Evolutionary conservation across 2,888 invertebrate species (phyloP).

Genomic region (Ommatoiulus sabulosus): DNA sequence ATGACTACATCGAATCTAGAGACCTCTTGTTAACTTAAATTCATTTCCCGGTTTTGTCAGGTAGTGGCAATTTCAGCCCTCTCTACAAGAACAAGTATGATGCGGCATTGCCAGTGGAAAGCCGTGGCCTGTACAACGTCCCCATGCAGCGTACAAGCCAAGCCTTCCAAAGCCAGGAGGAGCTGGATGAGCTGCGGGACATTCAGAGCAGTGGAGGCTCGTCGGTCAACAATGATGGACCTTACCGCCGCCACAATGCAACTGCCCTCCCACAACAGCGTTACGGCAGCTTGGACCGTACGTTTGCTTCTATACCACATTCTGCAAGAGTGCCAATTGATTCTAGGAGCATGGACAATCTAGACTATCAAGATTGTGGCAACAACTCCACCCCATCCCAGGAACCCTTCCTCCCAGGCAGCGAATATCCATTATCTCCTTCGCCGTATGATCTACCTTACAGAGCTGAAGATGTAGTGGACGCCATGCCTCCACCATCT

Average conservation of each 20-base stretch:
- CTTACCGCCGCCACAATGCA: constrained; percentile 40
- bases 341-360: constrained; percentile 62
- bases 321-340: background rate
- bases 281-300: constrained; percentile 65
- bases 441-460: constrained; percentile 48
- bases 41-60: too few species aligned
- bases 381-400: background rate
- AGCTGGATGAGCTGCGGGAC: constrained; percentile 62
- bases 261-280: constrained; percentile 63
- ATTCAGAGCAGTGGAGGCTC: constrained; percentile 64
- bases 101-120: constrained; percentile 58
- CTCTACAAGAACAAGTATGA: constrained; percentile 61
- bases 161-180: constrained; percentile 65
- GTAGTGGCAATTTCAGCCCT: constrained; percentile 60
- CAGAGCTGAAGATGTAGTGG: background rate
- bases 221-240: constrained; percentile 61
- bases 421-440: constrained; percentile 28
- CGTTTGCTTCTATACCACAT: constrained; percentile 58
- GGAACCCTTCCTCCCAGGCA: background rate
- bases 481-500: background rate
- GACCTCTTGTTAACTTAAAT: too few species aligned
- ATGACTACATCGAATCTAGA: too few species aligned
- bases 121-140: constrained; percentile 67
- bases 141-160: constrained; percentile 67
- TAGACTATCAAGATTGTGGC: constrained; percentile 59